Evolutionary conservation across 2,797 vertebrate species (phyloP).

Genomic region (Poecilia picta): DNA sequence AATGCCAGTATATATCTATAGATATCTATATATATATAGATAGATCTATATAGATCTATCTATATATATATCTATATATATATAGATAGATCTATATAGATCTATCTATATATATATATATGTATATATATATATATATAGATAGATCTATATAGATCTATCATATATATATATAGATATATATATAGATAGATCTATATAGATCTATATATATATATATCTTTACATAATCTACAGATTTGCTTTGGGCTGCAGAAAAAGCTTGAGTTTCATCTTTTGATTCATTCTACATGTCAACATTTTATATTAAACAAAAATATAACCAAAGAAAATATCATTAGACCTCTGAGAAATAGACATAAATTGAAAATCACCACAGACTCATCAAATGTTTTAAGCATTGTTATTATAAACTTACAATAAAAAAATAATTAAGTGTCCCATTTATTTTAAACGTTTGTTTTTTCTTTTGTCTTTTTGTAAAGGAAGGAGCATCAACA

Average conservation of each 20-base stretch:
- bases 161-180: no score
- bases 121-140: no score
- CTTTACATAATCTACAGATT: neutral
- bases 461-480: slow-evolving; percentile 30
- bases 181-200: no score
- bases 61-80: no score
- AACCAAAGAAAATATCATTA: neutral
- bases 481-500: slow-evolving; percentile 93
- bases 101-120: no score
- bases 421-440: slow-evolving; percentile 18
- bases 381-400: no score
- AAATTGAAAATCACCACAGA: neutral
- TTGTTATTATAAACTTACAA: slow-evolving; percentile 9
- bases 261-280: neutral
- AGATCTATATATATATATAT: neutral
- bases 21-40: no score
- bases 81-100: no score
- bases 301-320: neutral
- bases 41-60: no score
- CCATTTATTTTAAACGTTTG: slow-evolving; percentile 13
- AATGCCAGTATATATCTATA: no score
- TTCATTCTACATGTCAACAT: neutral
- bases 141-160: no score
- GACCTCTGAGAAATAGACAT: neutral
- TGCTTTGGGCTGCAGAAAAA: neutral